These are phyloP conservation scores for Sinocyclocheilus anshuiensis DNA, from an alignment of 2,113 vertebrate genomes.

Conservation along the genomic window DNA sequence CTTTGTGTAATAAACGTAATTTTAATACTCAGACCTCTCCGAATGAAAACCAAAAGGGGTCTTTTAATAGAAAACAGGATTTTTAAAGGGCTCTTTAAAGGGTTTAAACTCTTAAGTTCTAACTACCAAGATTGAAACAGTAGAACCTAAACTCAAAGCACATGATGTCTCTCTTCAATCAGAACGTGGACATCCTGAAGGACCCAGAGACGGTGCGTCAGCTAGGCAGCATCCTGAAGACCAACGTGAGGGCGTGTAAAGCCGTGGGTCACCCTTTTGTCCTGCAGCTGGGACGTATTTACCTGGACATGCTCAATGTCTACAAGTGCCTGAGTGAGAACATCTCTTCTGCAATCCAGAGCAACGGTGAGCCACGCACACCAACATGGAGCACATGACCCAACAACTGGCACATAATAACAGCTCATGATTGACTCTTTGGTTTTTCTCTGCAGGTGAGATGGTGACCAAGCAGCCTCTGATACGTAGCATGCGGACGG, in stretches of 20 bases:
- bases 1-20: too few relatives aligned
- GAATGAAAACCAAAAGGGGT: not conserved
- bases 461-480: conserved; percentile 97
- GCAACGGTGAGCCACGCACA: conserved; percentile 80
- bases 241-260: conserved; percentile 94
- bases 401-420: not conserved
- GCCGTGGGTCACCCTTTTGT: conserved; percentile 95
- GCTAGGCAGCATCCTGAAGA: conserved; percentile 95
- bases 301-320: conserved; percentile 98
- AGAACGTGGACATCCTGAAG: conserved; percentile 97
- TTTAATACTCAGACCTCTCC: not conserved
- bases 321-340: conserved; percentile 99
- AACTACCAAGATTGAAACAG: not conserved
- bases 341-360: conserved; percentile 95
- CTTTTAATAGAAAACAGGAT: not conserved
- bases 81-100: not conserved
- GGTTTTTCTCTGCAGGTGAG: conserved; percentile 78
- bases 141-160: not conserved
- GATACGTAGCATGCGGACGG: conserved; percentile 95
- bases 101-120: not conserved
- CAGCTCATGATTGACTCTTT: not conserved
- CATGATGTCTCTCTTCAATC: conserved; percentile 11
- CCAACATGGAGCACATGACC: too few relatives aligned
- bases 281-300: conserved; percentile 93
- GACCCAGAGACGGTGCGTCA: conserved; percentile 95